Evolutionary conservation across 2,113 vertebrate species (phyloP).

Genomic region (Corythaixoides concolor): DNA sequence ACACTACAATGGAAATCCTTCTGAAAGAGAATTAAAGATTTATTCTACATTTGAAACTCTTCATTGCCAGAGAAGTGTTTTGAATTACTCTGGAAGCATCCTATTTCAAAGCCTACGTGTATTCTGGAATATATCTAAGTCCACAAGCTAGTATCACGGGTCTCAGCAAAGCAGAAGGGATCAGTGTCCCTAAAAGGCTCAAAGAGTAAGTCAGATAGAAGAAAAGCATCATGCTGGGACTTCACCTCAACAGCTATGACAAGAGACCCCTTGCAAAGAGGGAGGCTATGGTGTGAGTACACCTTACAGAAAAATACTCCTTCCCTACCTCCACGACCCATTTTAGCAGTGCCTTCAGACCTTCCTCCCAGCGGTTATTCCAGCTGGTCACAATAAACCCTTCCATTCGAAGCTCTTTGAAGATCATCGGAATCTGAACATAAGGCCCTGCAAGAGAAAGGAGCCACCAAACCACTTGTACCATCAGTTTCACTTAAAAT

Average conservation of each 20-base stretch:
- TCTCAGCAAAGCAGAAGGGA: not conserved
- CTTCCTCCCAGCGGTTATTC: conserved; percentile 74
- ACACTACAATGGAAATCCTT: not conserved
- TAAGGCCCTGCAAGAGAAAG: conserved; percentile 73
- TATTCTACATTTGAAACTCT: not conserved
- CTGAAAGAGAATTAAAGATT: not conserved
- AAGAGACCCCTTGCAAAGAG: not conserved
- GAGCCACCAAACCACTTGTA: not conserved
- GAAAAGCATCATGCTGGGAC: not conserved
- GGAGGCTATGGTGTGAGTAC: not conserved
- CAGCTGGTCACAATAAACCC: conserved; percentile 79
- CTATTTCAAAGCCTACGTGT: not conserved
- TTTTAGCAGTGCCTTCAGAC: conserved; percentile 77
- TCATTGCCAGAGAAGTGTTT: not conserved
- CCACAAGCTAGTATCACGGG: not conserved
- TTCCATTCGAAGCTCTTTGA: conserved; percentile 82
- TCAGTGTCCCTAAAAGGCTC: not conserved
- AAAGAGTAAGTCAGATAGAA: not conserved
- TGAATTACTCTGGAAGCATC: not conserved
- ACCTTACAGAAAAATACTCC: not conserved
- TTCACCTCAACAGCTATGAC: not conserved
- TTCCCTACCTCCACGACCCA: conserved; percentile 84
- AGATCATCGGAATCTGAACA: conserved; percentile 71
- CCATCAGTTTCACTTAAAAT: not conserved
- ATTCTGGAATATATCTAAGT: not conserved